A percentile compares a stretch with the other conserved stretches of the same genome.
Conservation (phyloP, 2,113 vertebrate species). For the Zosterops japonicus region DNA sequence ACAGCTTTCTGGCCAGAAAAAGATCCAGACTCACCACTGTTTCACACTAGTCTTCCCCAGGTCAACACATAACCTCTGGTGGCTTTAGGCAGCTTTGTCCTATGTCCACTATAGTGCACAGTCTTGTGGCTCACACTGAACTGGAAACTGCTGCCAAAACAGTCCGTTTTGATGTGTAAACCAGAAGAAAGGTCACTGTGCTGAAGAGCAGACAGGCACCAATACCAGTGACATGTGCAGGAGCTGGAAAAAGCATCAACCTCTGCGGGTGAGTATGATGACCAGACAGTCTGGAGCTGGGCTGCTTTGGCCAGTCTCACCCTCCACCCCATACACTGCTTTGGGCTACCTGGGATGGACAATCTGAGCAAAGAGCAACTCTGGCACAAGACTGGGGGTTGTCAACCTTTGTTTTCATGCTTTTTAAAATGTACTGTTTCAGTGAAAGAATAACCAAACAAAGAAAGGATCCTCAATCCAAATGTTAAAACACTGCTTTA, state of each 20-base stretch:
- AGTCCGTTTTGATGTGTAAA: neutral
- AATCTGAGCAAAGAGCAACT: neutral
- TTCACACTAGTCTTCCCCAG: neutral
- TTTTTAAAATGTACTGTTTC: neutral
- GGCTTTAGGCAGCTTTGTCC: neutral
- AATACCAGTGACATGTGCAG: neutral
- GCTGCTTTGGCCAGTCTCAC: neutral
- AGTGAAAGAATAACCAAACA: neutral
- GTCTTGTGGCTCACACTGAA: neutral
- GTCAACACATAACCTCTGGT: neutral
- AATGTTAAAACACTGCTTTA: neutral
- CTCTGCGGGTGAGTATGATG: neutral
- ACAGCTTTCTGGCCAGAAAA: neutral
- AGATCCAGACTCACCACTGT: neutral
- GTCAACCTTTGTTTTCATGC: neutral
- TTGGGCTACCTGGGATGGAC: neutral
- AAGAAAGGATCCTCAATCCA: neutral
- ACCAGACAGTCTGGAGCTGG: neutral
- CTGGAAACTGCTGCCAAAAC: neutral
- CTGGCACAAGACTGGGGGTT: neutral
- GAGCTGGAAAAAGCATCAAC: constrained; percentile 47
- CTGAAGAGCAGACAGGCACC: neutral
- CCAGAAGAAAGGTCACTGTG: constrained; percentile 36
- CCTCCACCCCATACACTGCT: neutral
- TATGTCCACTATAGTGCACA: neutral